Percentiles rank a stretch among this genome's conserved stretches.
phyloP scores from a whole-genome alignment of 2,797 vertebrate species.

The Sebastes oblongus region DNA sequence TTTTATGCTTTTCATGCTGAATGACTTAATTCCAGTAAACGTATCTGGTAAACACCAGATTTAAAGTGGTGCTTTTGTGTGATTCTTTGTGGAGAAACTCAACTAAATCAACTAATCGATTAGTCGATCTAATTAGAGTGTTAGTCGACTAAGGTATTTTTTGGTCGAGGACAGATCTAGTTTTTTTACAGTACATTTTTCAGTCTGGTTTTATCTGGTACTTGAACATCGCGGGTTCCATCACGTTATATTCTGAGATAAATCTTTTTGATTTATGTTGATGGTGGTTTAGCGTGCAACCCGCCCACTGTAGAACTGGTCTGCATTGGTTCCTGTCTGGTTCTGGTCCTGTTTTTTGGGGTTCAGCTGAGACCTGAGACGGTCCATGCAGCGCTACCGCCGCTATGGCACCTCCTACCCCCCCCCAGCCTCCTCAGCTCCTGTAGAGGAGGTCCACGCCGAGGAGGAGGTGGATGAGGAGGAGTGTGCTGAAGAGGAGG shows the following conservation, averaged over 20 bases:
- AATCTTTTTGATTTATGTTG: background rate
- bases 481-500: slow-evolving; percentile 39
- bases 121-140: no score
- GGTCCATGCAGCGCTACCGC: slow-evolving; percentile 58
- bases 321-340: background rate
- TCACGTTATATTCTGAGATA: background rate
- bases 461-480: slow-evolving; percentile 17
- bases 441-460: slow-evolving; percentile 44
- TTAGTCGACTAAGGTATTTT: no score
- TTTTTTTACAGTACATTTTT: background rate
- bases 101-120: no score
- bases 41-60: no score
- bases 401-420: slow-evolving; percentile 34
- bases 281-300: background rate
- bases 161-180: no score
- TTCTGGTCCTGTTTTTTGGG: background rate
- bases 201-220: background rate
- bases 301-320: background rate
- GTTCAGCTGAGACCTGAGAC: background rate
- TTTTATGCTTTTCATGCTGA: no score
- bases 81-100: no score
- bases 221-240: no score
- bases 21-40: accelerated
- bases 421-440: slow-evolving; percentile 10
- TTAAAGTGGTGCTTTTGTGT: no score